Evolutionary conservation across 2,113 vertebrate genomes (phyloP).

Genomic region (Atrichornis clamosus): DNA sequence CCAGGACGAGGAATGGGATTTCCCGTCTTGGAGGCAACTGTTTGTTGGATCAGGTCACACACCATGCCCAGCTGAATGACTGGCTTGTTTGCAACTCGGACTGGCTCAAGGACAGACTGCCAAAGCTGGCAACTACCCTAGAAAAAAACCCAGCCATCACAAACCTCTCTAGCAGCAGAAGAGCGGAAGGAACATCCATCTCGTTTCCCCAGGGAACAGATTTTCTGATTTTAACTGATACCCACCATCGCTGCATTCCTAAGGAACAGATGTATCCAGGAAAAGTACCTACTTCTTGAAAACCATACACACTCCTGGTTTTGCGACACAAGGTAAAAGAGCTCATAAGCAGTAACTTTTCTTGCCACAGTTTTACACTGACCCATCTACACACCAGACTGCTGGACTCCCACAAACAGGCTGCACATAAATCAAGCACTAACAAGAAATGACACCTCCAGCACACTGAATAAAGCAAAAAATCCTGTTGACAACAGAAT

Average conservation of each 20-base stretch:
- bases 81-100: not conserved
- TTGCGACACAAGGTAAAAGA: not conserved
- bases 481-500: not conserved
- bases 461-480: not conserved
- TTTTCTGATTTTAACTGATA: not conserved
- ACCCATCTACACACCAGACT: not conserved
- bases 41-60: not conserved
- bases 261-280: not conserved
- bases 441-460: not conserved
- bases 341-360: not conserved
- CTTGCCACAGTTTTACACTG: not conserved
- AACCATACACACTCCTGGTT: not conserved
- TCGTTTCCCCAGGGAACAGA: not conserved
- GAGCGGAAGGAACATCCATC: not conserved
- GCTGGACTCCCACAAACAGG: not conserved
- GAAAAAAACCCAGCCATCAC: not conserved
- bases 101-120: not conserved
- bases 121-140: not conserved
- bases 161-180: not conserved
- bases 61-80: not conserved
- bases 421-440: not conserved
- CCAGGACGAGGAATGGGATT: not conserved
- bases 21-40: not conserved
- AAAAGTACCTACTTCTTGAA: not conserved
- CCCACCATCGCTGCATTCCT: not conserved